Evolutionary conservation across 2,113 vertebrate species (phyloP).

Genomic region (Onychostoma macrolepis): DNA sequence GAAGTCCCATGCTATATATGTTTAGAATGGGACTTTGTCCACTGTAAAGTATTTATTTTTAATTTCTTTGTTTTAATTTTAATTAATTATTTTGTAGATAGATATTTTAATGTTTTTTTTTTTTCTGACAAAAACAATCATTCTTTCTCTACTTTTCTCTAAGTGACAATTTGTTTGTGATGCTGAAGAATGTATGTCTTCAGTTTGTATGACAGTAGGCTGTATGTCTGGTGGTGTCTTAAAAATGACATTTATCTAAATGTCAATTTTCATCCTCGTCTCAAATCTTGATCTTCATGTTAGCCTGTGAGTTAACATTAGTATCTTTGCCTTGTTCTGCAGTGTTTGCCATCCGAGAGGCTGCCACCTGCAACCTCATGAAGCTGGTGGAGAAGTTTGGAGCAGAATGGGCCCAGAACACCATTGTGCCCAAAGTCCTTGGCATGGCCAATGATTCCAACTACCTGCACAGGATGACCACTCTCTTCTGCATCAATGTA

Average conservation of each 20-base stretch:
- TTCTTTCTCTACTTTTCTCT: not conserved
- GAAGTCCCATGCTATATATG: not conserved
- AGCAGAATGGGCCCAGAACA: constrained; percentile 89
- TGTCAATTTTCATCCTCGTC: too few species aligned
- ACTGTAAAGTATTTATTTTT: not conserved
- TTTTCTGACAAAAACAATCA: not conserved
- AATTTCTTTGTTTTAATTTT: not conserved
- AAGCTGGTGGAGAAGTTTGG: constrained; percentile 92
- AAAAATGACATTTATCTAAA: not conserved
- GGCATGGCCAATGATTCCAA: constrained; percentile 91
- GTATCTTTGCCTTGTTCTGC: not conserved
- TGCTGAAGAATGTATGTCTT: not conserved
- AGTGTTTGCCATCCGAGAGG: constrained; percentile 90
- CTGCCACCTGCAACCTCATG: constrained; percentile 88
- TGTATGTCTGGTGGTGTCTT: not conserved
- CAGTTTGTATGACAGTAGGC: not conserved
- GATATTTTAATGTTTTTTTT: too few species aligned
- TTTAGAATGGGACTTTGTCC: too few species aligned
- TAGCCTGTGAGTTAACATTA: not conserved
- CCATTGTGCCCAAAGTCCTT: constrained; percentile 89
- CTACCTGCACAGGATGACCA: constrained; percentile 92
- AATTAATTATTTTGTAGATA: too few species aligned
- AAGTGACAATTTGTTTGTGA: not conserved
- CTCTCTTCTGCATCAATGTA: constrained; percentile 91
- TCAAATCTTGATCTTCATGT: too few species aligned